Conservation (phyloP, 2,888 invertebrate genomes). For the Folsomia manolachei region DNA sequence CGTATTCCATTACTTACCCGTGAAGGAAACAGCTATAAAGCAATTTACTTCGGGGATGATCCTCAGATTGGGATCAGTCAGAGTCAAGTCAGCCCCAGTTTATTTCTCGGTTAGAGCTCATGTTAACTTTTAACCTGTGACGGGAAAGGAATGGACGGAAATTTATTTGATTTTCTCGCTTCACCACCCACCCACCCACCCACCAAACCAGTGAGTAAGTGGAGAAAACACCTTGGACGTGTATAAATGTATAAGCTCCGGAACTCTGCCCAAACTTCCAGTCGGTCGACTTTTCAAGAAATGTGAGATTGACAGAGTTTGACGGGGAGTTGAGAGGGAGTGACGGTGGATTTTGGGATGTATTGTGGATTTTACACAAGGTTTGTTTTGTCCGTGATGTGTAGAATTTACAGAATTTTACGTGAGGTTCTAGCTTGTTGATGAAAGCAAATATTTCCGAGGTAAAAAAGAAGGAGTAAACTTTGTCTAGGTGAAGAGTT, state of each 20-base stretch:
- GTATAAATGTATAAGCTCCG: background rate
- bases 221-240: background rate
- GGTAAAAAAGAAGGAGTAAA: too few relatives aligned
- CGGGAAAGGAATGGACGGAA: conserved; percentile 48
- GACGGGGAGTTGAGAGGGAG: background rate
- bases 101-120: background rate
- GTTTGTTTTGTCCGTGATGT: too few relatives aligned
- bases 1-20: too few relatives aligned
- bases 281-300: background rate
- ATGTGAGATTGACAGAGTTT: background rate
- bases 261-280: background rate
- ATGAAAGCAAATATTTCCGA: too few relatives aligned
- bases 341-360: background rate
- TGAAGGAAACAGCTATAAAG: too few relatives aligned
- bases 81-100: background rate
- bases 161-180: conserved; percentile 51
- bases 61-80: background rate
- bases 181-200: conserved; percentile 31
- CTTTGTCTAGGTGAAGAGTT: too few relatives aligned
- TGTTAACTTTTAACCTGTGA: conserved; percentile 36
- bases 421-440: too few relatives aligned
- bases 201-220: background rate
- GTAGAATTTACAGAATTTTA: too few relatives aligned
- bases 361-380: background rate
- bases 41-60: too few relatives aligned